Percentiles rank a stretch among this genome's conserved stretches.
Evolutionary conservation across 2,113 vertebrate species (phyloP).

Genomic region (Apistogramma diplotaenia): DNA sequence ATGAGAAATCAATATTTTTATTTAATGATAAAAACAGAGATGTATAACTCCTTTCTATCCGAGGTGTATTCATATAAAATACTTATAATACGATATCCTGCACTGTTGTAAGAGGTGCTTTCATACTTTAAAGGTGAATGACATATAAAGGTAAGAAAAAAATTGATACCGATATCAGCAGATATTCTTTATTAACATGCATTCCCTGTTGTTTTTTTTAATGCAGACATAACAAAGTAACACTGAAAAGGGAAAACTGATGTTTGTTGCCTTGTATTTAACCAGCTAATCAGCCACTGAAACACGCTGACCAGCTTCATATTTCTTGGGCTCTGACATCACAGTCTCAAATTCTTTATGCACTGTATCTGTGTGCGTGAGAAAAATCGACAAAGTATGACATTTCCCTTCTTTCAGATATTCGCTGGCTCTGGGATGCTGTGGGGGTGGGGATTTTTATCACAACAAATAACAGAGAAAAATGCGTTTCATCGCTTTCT

Average conservation of each 20-base stretch:
- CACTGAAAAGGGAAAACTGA: too few relatives aligned
- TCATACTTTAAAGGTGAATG: not conserved
- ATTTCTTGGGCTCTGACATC: not conserved
- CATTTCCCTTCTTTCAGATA: constrained; percentile 37
- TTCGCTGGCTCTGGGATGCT: constrained; percentile 25
- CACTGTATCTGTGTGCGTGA: not conserved
- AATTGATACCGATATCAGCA: not conserved
- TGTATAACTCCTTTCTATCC: not conserved
- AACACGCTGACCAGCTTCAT: not conserved
- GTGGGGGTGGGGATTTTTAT: constrained; percentile 32
- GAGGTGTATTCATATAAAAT: not conserved
- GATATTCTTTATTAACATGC: not conserved
- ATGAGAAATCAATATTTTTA: not conserved
- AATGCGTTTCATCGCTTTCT: constrained; percentile 37
- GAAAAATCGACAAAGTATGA: constrained; percentile 34
- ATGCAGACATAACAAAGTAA: not conserved
- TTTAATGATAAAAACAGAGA: not conserved
- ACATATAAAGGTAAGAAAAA: not conserved
- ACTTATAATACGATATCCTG: not conserved
- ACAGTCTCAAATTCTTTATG: not conserved
- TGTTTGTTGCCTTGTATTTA: not conserved
- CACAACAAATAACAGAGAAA: constrained; percentile 46
- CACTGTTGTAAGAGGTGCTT: not conserved
- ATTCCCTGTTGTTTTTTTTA: not conserved
- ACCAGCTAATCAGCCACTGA: not conserved